Percentiles rank a stretch among this genome's conserved stretches.
Evolutionary conservation across 1,140 invertebrate genomes (phyloP).

Genomic region (Pseudomyrmex flavicornis): DNA sequence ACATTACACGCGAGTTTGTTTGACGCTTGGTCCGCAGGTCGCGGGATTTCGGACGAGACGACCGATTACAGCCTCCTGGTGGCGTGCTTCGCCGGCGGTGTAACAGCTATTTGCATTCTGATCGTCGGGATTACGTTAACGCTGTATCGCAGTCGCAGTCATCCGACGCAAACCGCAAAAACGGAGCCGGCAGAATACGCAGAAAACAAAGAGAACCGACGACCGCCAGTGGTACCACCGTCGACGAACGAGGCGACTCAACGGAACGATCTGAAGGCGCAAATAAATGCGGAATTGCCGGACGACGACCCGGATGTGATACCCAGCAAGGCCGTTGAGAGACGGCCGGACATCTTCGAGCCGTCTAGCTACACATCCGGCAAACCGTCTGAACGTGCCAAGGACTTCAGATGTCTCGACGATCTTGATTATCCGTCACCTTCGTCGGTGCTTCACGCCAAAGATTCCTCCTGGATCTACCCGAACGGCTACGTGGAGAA

Average conservation of each 20-base stretch:
- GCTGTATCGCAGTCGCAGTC: slow-evolving; percentile 76
- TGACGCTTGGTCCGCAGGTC: slow-evolving; percentile 71
- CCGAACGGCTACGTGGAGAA: slow-evolving; percentile 74
- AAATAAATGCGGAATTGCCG: slow-evolving; percentile 49
- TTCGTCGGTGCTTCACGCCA: slow-evolving; percentile 56
- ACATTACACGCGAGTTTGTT: slow-evolving; percentile 29
- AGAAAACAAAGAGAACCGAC: slow-evolving; percentile 52
- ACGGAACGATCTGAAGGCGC: slow-evolving; percentile 53
- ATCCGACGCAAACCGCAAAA: slow-evolving; percentile 68
- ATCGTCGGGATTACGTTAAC: slow-evolving; percentile 79
- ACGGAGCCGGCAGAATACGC: slow-evolving; percentile 59
- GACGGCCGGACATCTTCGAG: slow-evolving; percentile 76
- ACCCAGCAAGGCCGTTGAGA: slow-evolving; percentile 72
- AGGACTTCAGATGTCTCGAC: slow-evolving; percentile 66
- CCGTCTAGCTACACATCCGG: slow-evolving; percentile 67
- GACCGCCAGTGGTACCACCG: background rate
- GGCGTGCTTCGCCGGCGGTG: slow-evolving; percentile 79
- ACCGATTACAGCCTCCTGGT: slow-evolving; percentile 80
- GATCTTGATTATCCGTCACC: slow-evolving; percentile 67
- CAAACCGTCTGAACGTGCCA: slow-evolving; percentile 66
- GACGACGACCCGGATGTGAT: slow-evolving; percentile 81
- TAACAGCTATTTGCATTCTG: slow-evolving; percentile 80
- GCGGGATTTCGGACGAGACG: slow-evolving; percentile 74
- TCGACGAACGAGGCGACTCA: slow-evolving; percentile 24
- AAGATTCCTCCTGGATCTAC: slow-evolving; percentile 73